Conservation (phyloP, 2,888 invertebrate genomes). For the Ecliptopera silaceata region DNA sequence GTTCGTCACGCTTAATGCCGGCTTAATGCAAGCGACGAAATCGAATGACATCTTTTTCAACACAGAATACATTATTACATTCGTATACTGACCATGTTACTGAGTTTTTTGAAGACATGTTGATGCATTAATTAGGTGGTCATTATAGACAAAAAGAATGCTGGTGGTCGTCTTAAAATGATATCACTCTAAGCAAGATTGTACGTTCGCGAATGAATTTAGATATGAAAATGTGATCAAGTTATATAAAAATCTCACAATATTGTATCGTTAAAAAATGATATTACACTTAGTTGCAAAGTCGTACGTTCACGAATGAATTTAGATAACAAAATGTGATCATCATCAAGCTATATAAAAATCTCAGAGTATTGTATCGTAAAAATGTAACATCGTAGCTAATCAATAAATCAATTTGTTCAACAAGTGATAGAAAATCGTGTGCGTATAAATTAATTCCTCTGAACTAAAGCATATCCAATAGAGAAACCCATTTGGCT, state of each 20-base stretch:
- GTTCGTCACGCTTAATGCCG: slow-evolving; percentile 66
- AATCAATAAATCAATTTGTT: slow-evolving; percentile 11
- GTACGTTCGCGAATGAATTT: too few species aligned
- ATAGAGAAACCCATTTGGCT: slow-evolving; percentile 49
- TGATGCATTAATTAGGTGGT: slow-evolving; percentile 57
- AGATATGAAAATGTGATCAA: too few species aligned
- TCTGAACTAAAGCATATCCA: slow-evolving; percentile 29
- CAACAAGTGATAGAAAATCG: neutral
- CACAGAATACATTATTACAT: slow-evolving; percentile 42
- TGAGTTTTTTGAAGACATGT: slow-evolving; percentile 49
- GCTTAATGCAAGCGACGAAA: slow-evolving; percentile 50
- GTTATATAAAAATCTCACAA: too few species aligned
- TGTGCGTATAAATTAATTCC: slow-evolving; percentile 20
- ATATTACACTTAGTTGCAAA: too few species aligned
- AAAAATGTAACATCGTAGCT: too few species aligned
- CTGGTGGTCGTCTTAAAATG: neutral
- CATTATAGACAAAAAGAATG: neutral
- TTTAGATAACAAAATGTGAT: too few species aligned
- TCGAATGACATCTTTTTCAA: slow-evolving; percentile 59
- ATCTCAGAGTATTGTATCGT: too few species aligned
- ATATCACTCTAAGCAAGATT: too few species aligned
- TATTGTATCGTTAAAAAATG: too few species aligned
- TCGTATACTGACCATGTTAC: slow-evolving; percentile 32
- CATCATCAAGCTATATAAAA: too few species aligned
- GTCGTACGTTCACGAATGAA: too few species aligned